Evolutionary conservation across 2,113 vertebrate genomes (phyloP).

Genomic region (Electrona antarctica): DNA sequence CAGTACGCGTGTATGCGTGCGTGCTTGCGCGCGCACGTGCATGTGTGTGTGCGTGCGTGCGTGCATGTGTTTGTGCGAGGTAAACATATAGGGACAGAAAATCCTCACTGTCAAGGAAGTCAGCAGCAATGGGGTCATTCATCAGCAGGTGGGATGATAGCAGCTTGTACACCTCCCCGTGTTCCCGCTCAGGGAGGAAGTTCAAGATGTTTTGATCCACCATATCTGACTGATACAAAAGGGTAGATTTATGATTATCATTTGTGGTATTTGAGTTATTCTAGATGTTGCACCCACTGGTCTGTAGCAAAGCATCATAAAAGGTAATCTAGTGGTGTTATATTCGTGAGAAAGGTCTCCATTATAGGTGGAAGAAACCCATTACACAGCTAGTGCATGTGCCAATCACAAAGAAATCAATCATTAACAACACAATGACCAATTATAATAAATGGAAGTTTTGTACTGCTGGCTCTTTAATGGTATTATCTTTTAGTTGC

Average conservation of each 20-base stretch:
- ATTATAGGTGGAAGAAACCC: background rate
- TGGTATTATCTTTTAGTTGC: background rate
- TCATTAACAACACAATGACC: no score
- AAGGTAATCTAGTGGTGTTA: background rate
- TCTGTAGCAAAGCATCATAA: background rate
- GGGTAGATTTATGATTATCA: constrained; percentile 57
- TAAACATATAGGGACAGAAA: background rate
- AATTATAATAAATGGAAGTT: no score
- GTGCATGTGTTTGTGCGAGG: no score
- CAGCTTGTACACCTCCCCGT: constrained; percentile 87
- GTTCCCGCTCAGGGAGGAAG: constrained; percentile 91
- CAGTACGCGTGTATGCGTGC: no score
- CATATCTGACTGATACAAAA: constrained; percentile 91
- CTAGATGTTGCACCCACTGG: background rate
- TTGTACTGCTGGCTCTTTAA: background rate
- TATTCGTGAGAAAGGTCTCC: background rate
- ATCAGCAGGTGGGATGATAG: constrained; percentile 85
- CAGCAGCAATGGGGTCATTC: constrained; percentile 79
- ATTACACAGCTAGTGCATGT: background rate
- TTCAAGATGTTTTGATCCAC: constrained; percentile 94
- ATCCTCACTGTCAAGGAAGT: constrained; percentile 84
- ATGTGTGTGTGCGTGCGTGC: no score
- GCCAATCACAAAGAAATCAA: no score
- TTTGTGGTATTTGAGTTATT: background rate
- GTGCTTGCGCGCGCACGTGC: no score